These are phyloP conservation scores for Paedocypris micromegethes DNA, from an alignment of 2,797 vertebrate species.

Conservation along the genomic window DNA sequence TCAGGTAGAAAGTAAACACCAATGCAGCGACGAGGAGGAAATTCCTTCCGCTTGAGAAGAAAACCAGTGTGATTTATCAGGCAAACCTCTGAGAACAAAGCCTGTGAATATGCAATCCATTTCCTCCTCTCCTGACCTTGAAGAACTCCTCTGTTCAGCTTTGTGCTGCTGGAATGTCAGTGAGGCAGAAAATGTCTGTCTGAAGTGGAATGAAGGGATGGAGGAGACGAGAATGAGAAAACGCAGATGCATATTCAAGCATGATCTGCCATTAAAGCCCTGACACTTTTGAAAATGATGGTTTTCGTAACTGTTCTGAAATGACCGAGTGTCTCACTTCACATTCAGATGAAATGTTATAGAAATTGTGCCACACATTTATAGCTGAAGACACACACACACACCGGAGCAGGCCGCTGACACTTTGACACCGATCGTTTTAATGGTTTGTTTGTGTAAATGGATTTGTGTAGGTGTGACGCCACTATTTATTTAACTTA, in stretches of 20 bases:
- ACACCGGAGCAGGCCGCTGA: not conserved
- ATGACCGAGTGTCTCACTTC: not conserved
- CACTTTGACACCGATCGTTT: conserved; percentile 16
- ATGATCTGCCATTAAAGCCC: conserved; percentile 49
- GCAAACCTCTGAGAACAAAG: not conserved
- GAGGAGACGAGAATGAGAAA: conserved; percentile 32
- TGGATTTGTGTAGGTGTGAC: conserved; percentile 28
- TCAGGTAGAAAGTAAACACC: conserved; percentile 21
- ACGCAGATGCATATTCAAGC: conserved; percentile 59
- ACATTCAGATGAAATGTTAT: conserved; percentile 10
- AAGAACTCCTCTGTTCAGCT: conserved; percentile 51
- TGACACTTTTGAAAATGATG: conserved; percentile 22
- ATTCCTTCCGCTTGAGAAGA: too few species aligned
- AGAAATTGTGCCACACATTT: not conserved
- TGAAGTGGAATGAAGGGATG: conserved; percentile 59
- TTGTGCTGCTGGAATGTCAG: conserved; percentile 57
- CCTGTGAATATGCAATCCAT: not conserved
- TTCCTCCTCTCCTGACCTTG: conserved; percentile 52
- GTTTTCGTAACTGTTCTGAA: conserved; percentile 5
- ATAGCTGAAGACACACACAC: conserved; percentile 3
- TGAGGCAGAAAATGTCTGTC: conserved; percentile 67
- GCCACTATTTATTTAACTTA: conserved; percentile 25
- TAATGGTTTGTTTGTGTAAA: conserved; percentile 30
- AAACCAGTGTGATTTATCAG: conserved; percentile 3
- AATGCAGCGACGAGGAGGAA: too few species aligned